Evolutionary conservation across 2,888 invertebrate species (phyloP).

Genomic region (Leucophenga montana): DNA sequence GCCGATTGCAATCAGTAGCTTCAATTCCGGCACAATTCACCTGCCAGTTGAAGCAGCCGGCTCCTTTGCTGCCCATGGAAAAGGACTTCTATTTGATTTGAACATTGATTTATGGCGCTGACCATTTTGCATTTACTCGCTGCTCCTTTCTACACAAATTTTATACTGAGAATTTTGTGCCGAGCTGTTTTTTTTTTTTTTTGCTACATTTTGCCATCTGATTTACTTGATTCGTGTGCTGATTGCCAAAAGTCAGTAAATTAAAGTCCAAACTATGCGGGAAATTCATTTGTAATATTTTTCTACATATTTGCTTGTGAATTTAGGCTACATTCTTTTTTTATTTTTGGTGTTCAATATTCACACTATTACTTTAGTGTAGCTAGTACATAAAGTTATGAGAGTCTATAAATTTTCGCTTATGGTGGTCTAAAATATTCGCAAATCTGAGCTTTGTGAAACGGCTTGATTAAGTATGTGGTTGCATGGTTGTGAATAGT

Average conservation of each 20-base stretch:
- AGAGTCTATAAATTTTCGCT: too few relatives aligned
- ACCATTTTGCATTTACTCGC: not conserved
- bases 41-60: not conserved
- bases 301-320: not conserved
- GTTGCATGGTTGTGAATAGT: too few relatives aligned
- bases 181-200: not conserved
- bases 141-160: not conserved
- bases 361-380: not conserved
- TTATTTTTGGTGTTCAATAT: not conserved
- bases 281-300: conserved; percentile 26
- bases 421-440: too few relatives aligned
- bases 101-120: conserved; percentile 62
- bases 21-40: conserved; percentile 8
- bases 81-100: conserved; percentile 55
- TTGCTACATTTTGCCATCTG: not conserved
- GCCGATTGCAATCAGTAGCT: not conserved
- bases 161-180: too few relatives aligned
- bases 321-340: not conserved
- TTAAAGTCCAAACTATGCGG: conserved; percentile 21
- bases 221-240: conserved; percentile 17
- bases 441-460: too few relatives aligned
- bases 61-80: not conserved
- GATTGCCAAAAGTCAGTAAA: conserved; percentile 29
- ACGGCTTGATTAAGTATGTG: too few relatives aligned
- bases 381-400: too few relatives aligned